Base-by-base conservation (phyloP, 2,888 invertebrate species). In the Amblyjoppa fuscipennis region DNA sequence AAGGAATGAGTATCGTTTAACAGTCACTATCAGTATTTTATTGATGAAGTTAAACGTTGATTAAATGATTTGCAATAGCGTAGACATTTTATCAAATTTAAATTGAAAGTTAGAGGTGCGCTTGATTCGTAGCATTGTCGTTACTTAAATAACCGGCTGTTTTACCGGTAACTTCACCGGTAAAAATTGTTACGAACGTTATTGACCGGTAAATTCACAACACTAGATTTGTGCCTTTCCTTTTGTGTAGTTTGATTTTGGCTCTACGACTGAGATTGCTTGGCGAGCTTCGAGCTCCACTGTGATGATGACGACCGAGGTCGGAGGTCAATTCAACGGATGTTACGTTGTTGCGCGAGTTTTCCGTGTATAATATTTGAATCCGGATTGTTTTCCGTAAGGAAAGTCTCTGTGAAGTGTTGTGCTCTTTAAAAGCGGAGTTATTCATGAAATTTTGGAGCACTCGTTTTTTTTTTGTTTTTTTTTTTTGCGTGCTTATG, bases 311-410 rank as follows among this genome's bases (percentile, higher is more conserved):
- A 49, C 16, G 6, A 16, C 69, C 59, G 28, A 59, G 28, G 11
- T 59, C 59, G 28, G 28, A 3, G 5, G 11, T 59, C 2, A 28
- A 28, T 56, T 56, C 49, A 3, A 69, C 49, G 3, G 49, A 49
- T 11, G 45, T 49, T 20, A 51, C 6, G 4, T 51, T 51, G 51
- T 51, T 70, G 28, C 9, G 49, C 28, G 51, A 13, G 31, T 51
- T 70, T 6, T 51, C 31, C 45, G 11, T 70, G 7, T 31, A 70
- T 28, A 51, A 20, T 0, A 34, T 13, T 16, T n/a, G 38, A 56
- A 53, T 71, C 34, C 45, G 38, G n/a, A 11, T 71, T 71, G 20
- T 56, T 56, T 53, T 0, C 25, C 71, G 56, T 71, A 20, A 71
- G 28, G 34, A 71, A 71, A 31, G 53, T 71, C 38, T 71, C 38